A percentile compares a stretch with the other conserved stretches of the same genome.
phyloP scores from a whole-genome alignment of 1,140 invertebrate genomes.

The Charaxes varanes region DNA sequence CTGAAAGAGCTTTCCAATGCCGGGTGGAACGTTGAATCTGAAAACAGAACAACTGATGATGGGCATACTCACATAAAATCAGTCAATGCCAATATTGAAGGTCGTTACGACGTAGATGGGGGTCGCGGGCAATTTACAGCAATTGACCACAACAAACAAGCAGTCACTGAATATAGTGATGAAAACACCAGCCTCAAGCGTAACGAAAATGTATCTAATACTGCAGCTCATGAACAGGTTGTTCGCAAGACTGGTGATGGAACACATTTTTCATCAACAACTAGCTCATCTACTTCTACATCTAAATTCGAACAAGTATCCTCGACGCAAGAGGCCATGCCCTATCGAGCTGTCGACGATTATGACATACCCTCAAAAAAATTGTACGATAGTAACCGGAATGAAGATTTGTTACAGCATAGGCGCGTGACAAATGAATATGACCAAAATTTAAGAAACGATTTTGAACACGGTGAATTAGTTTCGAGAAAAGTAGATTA shows the following conservation, averaged over 20 bases:
- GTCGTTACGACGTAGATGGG: constrained; percentile 76
- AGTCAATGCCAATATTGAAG: constrained; percentile 64
- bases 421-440: constrained; percentile 35
- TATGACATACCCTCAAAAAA: constrained; percentile 28
- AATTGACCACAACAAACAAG: constrained; percentile 74
- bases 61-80: constrained; percentile 60
- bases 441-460: constrained; percentile 35
- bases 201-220: constrained; percentile 73
- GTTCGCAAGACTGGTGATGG: constrained; percentile 72
- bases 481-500: constrained; percentile 76
- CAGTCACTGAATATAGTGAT: constrained; percentile 76
- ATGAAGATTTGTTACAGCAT: no score
- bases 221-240: constrained; percentile 77
- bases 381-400: constrained; percentile 32
- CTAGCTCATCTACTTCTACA: constrained; percentile 63
- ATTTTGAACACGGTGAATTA: constrained; percentile 54
- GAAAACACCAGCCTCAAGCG: constrained; percentile 77
- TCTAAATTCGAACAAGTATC: constrained; percentile 61
- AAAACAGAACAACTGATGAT: constrained; percentile 61
- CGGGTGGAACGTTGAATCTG: constrained; percentile 68
- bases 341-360: constrained; percentile 41
- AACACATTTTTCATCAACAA: constrained; percentile 60
- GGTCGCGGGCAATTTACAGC: constrained; percentile 76
- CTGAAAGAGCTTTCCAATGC: constrained; percentile 63
- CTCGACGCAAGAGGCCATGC: constrained; percentile 48